These are phyloP conservation scores for Cheilosia scutellata DNA, from an alignment of 2,888 invertebrate genomes.

Conservation along the genomic window DNA sequence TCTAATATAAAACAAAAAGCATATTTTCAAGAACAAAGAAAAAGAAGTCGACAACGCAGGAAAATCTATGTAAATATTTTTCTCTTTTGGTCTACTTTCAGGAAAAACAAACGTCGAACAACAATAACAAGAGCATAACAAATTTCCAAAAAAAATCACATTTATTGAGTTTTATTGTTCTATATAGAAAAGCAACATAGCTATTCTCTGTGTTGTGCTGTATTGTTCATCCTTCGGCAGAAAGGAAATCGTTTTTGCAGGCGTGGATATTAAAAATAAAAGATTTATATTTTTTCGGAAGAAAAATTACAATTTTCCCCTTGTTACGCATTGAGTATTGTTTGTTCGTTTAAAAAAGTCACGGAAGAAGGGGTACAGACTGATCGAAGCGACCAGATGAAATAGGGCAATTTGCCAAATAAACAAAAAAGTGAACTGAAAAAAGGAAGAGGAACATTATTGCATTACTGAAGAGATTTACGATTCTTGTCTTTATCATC, in stretches of 20 bases:
- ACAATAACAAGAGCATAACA: constrained; percentile 42
- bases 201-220: constrained; percentile 6
- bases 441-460: constrained; percentile 22
- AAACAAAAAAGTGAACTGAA: constrained; percentile 64
- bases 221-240: constrained; percentile 28
- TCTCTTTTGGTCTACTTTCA: constrained; percentile 51
- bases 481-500: constrained; percentile 43
- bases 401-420: constrained; percentile 70
- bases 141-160: not conserved
- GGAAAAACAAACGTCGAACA: constrained; percentile 40
- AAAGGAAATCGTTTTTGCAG: constrained; percentile 9
- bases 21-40: constrained; percentile 75
- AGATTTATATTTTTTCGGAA: constrained; percentile 28
- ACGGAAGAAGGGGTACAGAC: constrained; percentile 25
- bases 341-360: constrained; percentile 36
- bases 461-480: constrained; percentile 47
- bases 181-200: constrained; percentile 9
- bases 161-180: constrained; percentile 8
- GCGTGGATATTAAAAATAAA: constrained; percentile 19
- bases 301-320: constrained; percentile 59
- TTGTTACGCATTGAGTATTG: constrained; percentile 66
- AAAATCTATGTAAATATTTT: constrained; percentile 51
- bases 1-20: constrained; percentile 64
- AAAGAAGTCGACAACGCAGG: constrained; percentile 61
- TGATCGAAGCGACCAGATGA: constrained; percentile 46